A percentile compares a stretch with the other conserved stretches of the same genome.
Conservation (phyloP, 1,140 invertebrate genomes). For the honey bee (Apis mellifera) region Amel_HAv3.1 CM009931.2:3699001-3699500, state of each 20-base stretch:
- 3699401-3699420: too few relatives aligned
- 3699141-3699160: conserved; percentile 37
- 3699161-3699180: conserved; percentile 52
- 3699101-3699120: conserved; percentile 63
- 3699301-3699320: too few relatives aligned
- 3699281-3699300: not conserved
- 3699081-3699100: conserved; percentile 46
- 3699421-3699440: too few relatives aligned
- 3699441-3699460: too few relatives aligned
- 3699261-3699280: not conserved
- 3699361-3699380: too few relatives aligned
- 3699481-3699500: too few relatives aligned
- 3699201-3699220: not conserved
- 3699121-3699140: conserved; percentile 18
- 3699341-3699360: too few relatives aligned
- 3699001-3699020: conserved; percentile 50
- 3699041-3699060: conserved; percentile 46
- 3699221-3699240: not conserved
- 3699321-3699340: too few relatives aligned
- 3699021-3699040: conserved; percentile 76
- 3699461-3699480: too few relatives aligned
- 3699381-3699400: too few relatives aligned
- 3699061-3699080: conserved; percentile 28
- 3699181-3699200: conserved; percentile 19
- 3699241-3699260: not conserved